Evolutionary conservation across 2,888 invertebrate species (phyloP), one percentile per base, ranked within the genome.

Genomic region (Ormia ochracea): DNA sequence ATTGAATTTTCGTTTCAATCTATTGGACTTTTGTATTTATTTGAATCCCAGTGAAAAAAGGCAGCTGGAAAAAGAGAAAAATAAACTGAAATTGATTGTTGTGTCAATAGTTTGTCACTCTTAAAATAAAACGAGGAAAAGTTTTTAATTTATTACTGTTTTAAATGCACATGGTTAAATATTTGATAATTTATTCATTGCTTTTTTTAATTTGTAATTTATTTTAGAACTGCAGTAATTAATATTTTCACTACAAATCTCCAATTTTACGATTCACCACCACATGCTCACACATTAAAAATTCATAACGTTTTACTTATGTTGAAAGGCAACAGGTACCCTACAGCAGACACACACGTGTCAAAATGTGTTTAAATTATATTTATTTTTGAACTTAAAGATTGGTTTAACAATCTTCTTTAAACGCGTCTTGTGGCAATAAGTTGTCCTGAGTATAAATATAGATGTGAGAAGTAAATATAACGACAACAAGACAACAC

Each of bases 21-120:
- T 33, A 52, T 10, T 63, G 52, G 69, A 48, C 21, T 77, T 77
- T 52, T 66, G 31, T 41, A 7, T 66, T 74, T 23, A 65, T 65
- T 63, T 69, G 17, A 45, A 56, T 45, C 10, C 36, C 23, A 26
- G 21, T 19, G 12, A 9, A 33, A 33, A 52, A 48, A 36, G 23
- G 3, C n/a, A 31, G 12, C 3, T 12, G 4, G 38, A 26, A n/a
- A 52, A 26, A 59, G 58, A 45, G 21, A 56, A 59, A 61, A 38
- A 68, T 38, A 72, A 73, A 63, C 54, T 76, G 28, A 76, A 80
- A 80, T 80, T 72, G 80, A 80, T 80, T 80, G 80, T 69, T 73
- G 61, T 80, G 80, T 80, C 76, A 80, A 80, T 80, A 80, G 72
- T 76, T 80, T 80, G 80, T 70, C 76, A 73, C 43, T 72, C 56